Percentiles rank a stretch among this genome's conserved stretches.
These are phyloP conservation scores for Chaetodon trifascialis DNA, from an alignment of 2,113 vertebrate genomes.

Conservation along the genomic window DNA sequence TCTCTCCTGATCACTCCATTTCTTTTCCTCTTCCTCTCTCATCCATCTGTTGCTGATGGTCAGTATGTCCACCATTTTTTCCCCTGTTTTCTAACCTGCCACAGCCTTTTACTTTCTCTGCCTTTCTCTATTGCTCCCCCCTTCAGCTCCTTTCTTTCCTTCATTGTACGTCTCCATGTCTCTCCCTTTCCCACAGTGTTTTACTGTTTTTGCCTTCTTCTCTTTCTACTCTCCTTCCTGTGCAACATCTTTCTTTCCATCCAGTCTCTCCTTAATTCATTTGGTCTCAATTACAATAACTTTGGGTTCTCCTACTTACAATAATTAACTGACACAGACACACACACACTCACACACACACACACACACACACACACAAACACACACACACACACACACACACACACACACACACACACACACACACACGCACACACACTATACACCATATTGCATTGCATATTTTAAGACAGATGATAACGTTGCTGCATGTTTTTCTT, in stretches of 20 bases:
- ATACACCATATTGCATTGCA: neutral
- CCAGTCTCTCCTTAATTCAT: neutral
- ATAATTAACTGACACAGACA: neutral
- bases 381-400: neutral
- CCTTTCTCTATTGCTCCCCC: neutral
- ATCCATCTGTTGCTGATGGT: neutral
- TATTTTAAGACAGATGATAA: neutral
- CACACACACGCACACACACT: neutral
- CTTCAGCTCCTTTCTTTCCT: neutral
- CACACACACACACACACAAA: neutral
- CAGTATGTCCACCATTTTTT: neutral
- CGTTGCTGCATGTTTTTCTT: neutral
- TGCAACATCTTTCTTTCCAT: neutral
- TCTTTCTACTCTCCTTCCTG: neutral
- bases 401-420: neutral
- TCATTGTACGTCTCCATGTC: conserved; percentile 29
- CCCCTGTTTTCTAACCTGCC: neutral
- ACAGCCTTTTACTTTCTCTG: neutral
- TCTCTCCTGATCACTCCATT: neutral
- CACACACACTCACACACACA: neutral
- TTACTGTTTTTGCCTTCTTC: neutral
- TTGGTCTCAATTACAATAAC: neutral
- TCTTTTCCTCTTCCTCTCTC: neutral
- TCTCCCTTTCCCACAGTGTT: neutral
- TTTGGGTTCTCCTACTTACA: too few species aligned